Conservation (phyloP, 2,797 vertebrate species). For the Sebastes nivosus region DNA sequence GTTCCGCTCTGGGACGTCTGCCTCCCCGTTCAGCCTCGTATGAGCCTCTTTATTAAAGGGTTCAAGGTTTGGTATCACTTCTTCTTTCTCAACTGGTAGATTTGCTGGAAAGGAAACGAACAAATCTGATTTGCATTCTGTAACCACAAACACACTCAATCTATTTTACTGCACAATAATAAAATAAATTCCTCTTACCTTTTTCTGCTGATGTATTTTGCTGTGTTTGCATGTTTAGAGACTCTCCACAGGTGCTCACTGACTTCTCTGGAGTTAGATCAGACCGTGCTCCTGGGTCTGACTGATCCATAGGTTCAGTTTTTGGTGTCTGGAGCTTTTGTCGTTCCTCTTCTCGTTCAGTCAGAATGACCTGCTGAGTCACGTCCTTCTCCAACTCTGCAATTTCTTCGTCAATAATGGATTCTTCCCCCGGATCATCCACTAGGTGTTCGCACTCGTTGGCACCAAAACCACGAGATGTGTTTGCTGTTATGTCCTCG, state of each 20-base stretch:
- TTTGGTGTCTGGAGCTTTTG: conserved; percentile 2
- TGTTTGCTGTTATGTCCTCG: conserved; percentile 31
- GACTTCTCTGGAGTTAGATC: background rate
- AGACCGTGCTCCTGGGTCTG: background rate
- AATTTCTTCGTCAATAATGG: background rate
- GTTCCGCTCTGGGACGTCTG: conserved; percentile 10
- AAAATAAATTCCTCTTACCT: conserved; percentile 55
- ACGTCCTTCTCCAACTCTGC: background rate
- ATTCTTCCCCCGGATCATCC: background rate
- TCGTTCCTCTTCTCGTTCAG: conserved; percentile 17
- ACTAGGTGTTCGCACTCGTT: background rate
- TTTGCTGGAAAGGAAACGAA: conserved; percentile 16
- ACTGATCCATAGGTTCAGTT: background rate
- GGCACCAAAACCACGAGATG: background rate
- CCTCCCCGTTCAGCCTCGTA: conserved; percentile 21
- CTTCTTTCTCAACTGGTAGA: conserved; percentile 15
- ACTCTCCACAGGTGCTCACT: background rate
- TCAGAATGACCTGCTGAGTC: background rate
- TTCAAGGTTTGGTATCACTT: conserved; percentile 8
- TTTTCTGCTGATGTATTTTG: background rate
- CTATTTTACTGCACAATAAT: background rate
- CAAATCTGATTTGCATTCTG: background rate
- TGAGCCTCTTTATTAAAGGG: conserved; percentile 9
- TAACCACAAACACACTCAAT: background rate
- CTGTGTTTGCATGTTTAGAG: conserved; percentile 8